Evolutionary conservation across 2,797 vertebrate species (phyloP).

Genomic region (Sebastes steindachneri): DNA sequence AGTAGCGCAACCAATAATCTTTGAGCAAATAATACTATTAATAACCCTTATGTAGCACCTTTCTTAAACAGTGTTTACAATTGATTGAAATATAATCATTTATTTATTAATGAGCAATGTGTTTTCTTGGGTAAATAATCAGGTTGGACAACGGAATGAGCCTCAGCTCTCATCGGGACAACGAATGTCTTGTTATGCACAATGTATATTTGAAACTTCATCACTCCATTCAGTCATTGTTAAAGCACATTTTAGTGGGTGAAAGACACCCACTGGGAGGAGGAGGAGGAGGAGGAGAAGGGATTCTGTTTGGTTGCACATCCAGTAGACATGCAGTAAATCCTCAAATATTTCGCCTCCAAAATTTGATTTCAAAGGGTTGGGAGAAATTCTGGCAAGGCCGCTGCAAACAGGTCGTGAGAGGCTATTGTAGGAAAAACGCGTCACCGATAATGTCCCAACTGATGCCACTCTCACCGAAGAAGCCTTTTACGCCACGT

Average conservation of each 20-base stretch:
- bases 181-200: slow-evolving; percentile 70
- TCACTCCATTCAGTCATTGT: slow-evolving; percentile 19
- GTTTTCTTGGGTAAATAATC: slow-evolving; percentile 59
- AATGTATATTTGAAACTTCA: slow-evolving; percentile 45
- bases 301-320: slow-evolving; percentile 47
- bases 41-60: slow-evolving; percentile 57
- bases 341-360: not conserved
- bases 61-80: slow-evolving; percentile 74
- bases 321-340: slow-evolving; percentile 50
- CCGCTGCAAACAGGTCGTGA: slow-evolving; percentile 24
- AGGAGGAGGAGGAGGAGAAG: not conserved
- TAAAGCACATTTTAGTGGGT: slow-evolving; percentile 38
- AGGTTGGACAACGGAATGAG: slow-evolving; percentile 68
- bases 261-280: not conserved
- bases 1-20: slow-evolving; percentile 53
- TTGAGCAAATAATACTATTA: slow-evolving; percentile 35
- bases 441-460: slow-evolving; percentile 19
- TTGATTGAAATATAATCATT: slow-evolving; percentile 46
- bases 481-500: slow-evolving; percentile 56
- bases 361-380: slow-evolving; percentile 7
- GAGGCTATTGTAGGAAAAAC: slow-evolving; percentile 38
- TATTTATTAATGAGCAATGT: slow-evolving; percentile 34
- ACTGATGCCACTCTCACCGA: slow-evolving; percentile 48
- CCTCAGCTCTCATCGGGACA: slow-evolving; percentile 46
- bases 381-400: slow-evolving; percentile 6